Evolutionary conservation across 2,888 invertebrate genomes (phyloP), one percentile per base, ranked within the genome.

Genomic region (Aphidoletes aphidimyza): DNA sequence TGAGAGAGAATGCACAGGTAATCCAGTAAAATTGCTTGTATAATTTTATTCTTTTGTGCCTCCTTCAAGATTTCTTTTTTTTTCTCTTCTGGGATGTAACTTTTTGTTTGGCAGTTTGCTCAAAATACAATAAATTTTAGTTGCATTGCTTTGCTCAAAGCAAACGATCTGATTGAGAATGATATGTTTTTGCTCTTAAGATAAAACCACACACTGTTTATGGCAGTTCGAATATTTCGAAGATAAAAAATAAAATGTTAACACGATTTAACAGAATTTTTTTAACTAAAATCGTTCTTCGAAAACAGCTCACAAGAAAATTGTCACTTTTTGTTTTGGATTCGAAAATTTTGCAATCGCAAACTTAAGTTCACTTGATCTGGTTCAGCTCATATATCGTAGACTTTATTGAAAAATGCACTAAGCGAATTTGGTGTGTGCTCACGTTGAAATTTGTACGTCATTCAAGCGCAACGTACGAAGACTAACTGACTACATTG

Each of bases 401-500:
- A 30, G 69, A 69, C 30, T 30, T 69, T 69, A 14, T 30, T 11
- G 42, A 42, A 42, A n/a, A n/a, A n/a, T n/a, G n/a, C n/a, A n/a
- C n/a, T n/a, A n/a, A n/a, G n/a, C n/a, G n/a, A n/a, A n/a, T n/a
- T n/a, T n/a, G n/a, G n/a, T n/a, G n/a, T n/a, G n/a, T n/a, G 9
- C 69, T 69, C 30, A 9, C 30, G 30, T 30, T 30, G 14, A 54
- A 54, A 54, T 11, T 54, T 69, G 69, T 69, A 69, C 69, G 69
- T 69, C 69, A 69, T 69, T 0, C 69, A 69, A 69, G 69, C 69
- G 11, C 69, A 69, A 69, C 69, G 69, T 69, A 69, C 69, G 34
- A 69, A 69, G 69, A 69, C 69, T 69, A 69, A 69, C 69, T 69
- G 69, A 69, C 69, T 69, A 69, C 69, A 69, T 69, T 69, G 69